Percentiles rank a stretch among this genome's conserved stretches.
phyloP scores from a whole-genome alignment of 2,797 vertebrate species.

The Anniella stebbinsi region DNA sequence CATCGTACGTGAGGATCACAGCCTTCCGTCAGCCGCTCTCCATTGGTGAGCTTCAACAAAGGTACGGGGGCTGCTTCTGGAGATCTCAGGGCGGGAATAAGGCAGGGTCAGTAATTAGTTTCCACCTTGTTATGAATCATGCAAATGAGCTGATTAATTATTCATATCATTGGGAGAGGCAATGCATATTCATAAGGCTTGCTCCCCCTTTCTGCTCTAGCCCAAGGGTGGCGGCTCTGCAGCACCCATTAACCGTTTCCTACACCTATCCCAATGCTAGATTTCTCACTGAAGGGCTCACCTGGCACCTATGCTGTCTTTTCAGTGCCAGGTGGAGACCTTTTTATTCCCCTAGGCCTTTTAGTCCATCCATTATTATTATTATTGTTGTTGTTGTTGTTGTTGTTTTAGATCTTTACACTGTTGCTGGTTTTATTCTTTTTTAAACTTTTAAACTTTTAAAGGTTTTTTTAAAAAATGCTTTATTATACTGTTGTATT shows the following conservation, averaged over 20 bases:
- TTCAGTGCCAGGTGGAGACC: no score
- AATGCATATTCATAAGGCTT: background rate
- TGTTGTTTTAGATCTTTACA: no score
- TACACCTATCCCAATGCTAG: background rate
- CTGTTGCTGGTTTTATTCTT: no score
- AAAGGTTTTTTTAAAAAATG: background rate
- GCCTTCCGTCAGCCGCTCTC: no score
- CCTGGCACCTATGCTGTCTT: no score
- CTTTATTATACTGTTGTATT: no score
- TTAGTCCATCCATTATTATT: no score
- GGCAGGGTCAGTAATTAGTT: conserved; percentile 1
- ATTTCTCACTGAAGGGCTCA: background rate
- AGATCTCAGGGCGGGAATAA: conserved; percentile 19
- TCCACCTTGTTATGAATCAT: conserved; percentile 39
- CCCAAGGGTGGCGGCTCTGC: background rate
- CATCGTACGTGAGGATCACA: no score
- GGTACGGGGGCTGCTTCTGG: background rate
- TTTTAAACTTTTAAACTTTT: conserved; percentile 52
- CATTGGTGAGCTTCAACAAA: background rate
- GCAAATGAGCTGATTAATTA: conserved; percentile 47
- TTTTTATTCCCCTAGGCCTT: no score
- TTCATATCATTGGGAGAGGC: conserved; percentile 33
- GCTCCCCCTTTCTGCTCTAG: background rate
- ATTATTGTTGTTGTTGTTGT: no score
- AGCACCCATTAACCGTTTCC: background rate